A percentile compares a stretch with the other conserved stretches of the same genome.
Conservation (phyloP, 2,113 vertebrate species). For the Micromys minutus region DNA sequence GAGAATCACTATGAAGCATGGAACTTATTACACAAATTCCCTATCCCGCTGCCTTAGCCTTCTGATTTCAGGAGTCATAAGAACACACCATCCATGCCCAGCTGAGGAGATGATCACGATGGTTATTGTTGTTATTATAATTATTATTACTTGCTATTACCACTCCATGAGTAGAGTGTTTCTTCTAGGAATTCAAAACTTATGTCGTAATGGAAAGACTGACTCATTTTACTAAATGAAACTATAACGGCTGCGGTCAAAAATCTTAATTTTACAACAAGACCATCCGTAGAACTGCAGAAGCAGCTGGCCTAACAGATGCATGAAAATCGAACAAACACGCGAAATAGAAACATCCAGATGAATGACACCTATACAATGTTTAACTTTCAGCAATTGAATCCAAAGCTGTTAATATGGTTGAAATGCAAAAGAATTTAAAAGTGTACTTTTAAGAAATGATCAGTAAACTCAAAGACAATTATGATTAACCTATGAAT, state of each 20-base stretch:
- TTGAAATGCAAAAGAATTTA: not conserved
- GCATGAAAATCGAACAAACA: not conserved
- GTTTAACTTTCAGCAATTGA: not conserved
- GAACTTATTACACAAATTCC: not conserved
- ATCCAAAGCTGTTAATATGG: not conserved
- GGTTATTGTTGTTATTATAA: not conserved
- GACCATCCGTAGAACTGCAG: not conserved
- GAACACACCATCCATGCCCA: not conserved
- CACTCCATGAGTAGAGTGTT: not conserved
- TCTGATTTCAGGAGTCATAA: not conserved
- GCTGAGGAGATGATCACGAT: not conserved
- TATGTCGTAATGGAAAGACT: not conserved
- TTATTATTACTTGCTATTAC: not conserved
- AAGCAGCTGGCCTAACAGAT: not conserved
- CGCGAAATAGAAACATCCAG: not conserved
- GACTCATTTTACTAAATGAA: conserved; percentile 8
- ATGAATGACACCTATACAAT: not conserved
- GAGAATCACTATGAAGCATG: too few relatives aligned
- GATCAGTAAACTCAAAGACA: not conserved
- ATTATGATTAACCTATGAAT: not conserved
- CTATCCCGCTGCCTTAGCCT: not conserved
- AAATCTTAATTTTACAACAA: not conserved
- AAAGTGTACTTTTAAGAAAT: not conserved
- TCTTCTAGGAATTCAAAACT: not conserved
- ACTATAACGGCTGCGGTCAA: not conserved